Conservation (phyloP, 2,113 vertebrate genomes). For the Charadrius vociferus region DNA sequence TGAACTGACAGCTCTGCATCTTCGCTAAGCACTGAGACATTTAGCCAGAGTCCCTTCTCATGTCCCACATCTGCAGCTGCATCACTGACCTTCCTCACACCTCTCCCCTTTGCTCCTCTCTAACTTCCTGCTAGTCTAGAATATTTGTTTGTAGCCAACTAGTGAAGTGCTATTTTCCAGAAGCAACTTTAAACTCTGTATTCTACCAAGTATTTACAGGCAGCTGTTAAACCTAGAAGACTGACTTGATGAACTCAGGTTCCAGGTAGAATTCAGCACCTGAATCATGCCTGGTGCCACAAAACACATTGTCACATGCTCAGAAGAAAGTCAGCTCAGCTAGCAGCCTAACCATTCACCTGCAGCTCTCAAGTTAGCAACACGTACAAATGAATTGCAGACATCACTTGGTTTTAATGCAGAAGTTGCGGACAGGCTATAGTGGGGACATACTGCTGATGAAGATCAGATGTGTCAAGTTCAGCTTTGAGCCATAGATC, state of each 20-base stretch:
- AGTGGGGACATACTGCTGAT: not conserved
- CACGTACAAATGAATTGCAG: not conserved
- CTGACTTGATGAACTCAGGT: not conserved
- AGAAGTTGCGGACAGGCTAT: not conserved
- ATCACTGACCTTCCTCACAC: not conserved
- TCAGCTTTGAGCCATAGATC: not conserved
- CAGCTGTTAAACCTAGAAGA: not conserved
- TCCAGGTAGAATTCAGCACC: not conserved
- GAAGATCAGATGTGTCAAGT: not conserved
- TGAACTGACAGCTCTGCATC: not conserved
- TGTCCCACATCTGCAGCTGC: constrained; percentile 6
- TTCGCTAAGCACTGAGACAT: not conserved
- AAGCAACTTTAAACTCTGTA: not conserved
- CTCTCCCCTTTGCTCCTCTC: constrained; percentile 3
- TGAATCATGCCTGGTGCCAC: not conserved
- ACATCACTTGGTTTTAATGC: not conserved
- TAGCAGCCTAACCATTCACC: not conserved
- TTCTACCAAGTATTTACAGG: not conserved
- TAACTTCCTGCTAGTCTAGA: not conserved
- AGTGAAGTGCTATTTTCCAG: not conserved
- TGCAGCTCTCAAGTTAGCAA: not conserved
- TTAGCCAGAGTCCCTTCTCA: not conserved
- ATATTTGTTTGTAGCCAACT: not conserved
- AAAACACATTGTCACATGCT: not conserved
- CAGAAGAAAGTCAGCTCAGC: not conserved